phyloP scores from a whole-genome alignment of 2,888 invertebrate genomes.

The Zelleria hepariella region DNA sequence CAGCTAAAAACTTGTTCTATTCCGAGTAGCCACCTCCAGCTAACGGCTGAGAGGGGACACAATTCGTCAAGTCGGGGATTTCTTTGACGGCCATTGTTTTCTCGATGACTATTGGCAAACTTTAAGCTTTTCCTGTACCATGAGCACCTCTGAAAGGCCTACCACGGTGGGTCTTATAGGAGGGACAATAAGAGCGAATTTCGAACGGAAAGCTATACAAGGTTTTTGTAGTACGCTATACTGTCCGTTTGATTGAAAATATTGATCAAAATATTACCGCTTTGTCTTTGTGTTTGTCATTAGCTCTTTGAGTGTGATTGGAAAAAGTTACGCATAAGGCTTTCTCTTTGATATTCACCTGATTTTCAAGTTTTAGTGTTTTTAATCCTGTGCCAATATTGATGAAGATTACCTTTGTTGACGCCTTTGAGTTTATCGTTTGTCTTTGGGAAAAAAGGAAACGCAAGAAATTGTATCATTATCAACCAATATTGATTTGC shows the following conservation, averaged over 20 bases:
- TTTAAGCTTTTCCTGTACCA: neutral
- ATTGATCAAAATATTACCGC: neutral
- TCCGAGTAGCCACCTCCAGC: neutral
- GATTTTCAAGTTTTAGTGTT: neutral
- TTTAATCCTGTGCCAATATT: neutral
- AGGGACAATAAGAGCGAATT: neutral
- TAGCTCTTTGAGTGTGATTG: neutral
- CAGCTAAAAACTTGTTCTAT: too few relatives aligned
- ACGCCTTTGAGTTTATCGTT: too few relatives aligned
- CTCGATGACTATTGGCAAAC: conserved; percentile 2
- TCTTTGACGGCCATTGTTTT: conserved; percentile 7
- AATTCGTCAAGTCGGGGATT: conserved; percentile 2
- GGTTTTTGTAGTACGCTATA: neutral
- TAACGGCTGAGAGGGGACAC: neutral
- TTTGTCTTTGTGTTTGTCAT: neutral
- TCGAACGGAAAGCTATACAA: neutral
- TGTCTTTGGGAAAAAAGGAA: too few relatives aligned
- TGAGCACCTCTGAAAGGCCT: neutral
- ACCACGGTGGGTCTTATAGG: neutral
- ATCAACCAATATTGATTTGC: too few relatives aligned
- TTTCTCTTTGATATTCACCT: neutral
- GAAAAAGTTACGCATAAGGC: neutral
- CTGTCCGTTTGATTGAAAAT: neutral
- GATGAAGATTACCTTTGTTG: neutral
- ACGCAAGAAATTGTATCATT: too few relatives aligned